Evolutionary conservation across 2,888 invertebrate genomes (phyloP).

Genomic region (Sinotaia quadrata): DNA sequence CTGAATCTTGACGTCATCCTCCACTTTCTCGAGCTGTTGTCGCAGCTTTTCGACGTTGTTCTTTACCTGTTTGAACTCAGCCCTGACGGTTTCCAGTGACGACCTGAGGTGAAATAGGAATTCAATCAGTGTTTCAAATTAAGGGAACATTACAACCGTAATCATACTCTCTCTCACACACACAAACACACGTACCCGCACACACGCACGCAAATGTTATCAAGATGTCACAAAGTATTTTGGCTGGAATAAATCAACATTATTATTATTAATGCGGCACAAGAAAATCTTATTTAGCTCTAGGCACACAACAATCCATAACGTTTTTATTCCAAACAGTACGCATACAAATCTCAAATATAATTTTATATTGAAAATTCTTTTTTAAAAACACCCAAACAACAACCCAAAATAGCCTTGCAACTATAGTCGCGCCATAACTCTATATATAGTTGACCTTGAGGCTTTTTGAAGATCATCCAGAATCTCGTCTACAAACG

Average conservation of each 20-base stretch:
- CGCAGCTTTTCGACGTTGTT: constrained; percentile 84
- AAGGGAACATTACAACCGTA: too few relatives aligned
- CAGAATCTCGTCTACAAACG: constrained; percentile 71
- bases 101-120: constrained; percentile 76
- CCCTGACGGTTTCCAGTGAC: constrained; percentile 89
- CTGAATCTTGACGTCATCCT: constrained; percentile 88
- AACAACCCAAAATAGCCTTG: not conserved
- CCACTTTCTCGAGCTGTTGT: constrained; percentile 84
- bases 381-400: not conserved
- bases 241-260: too few relatives aligned
- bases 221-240: too few relatives aligned
- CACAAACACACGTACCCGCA: too few relatives aligned
- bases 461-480: constrained; percentile 61
- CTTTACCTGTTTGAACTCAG: constrained; percentile 89
- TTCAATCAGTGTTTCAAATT: too few relatives aligned
- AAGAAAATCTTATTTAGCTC: too few relatives aligned
- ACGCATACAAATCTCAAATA: not conserved
- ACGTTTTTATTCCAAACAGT: too few relatives aligned
- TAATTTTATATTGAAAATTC: not conserved
- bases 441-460: constrained; percentile 46
- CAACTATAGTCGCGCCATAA: not conserved
- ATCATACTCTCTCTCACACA: too few relatives aligned
- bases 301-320: too few relatives aligned
- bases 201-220: too few relatives aligned
- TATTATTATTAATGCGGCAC: too few relatives aligned